These are phyloP conservation scores for Gallinago stenura DNA, from an alignment of 2,797 vertebrate species.

Conservation along the genomic window DNA sequence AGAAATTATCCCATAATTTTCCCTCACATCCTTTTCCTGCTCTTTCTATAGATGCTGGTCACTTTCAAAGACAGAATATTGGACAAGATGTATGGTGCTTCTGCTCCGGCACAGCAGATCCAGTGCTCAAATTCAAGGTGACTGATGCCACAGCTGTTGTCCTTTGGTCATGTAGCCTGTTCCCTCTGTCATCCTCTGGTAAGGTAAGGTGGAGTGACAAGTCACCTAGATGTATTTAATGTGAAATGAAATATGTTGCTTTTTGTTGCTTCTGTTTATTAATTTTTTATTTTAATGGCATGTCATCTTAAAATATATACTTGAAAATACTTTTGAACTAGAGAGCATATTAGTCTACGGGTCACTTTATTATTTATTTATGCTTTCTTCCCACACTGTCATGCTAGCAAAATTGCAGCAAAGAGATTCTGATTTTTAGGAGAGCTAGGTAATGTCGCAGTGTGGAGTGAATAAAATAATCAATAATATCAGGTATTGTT, in stretches of 20 bases:
- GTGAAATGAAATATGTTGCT: slow-evolving; percentile 57
- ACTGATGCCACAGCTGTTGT: background rate
- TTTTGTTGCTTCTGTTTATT: slow-evolving; percentile 61
- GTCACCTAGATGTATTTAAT: slow-evolving; percentile 45
- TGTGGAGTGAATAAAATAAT: background rate
- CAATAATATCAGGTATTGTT: background rate
- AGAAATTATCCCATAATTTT: background rate
- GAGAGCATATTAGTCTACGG: slow-evolving; percentile 1
- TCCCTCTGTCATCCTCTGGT: background rate
- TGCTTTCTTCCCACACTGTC: background rate
- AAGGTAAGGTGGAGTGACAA: slow-evolving; percentile 36
- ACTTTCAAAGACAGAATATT: background rate
- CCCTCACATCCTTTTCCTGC: background rate
- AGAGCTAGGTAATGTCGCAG: background rate
- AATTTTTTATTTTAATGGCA: slow-evolving; percentile 78
- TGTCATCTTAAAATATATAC: slow-evolving; percentile 61
- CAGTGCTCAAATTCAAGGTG: background rate
- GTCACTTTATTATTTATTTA: slow-evolving; percentile 72
- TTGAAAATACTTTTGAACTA: slow-evolving; percentile 58
- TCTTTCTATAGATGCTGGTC: background rate
- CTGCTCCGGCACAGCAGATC: background rate
- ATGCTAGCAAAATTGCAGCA: background rate
- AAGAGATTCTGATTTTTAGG: background rate
- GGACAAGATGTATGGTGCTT: background rate
- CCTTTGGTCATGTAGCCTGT: background rate